Conservation (phyloP, 2,113 vertebrate species). For the Serinus canaria region DNA sequence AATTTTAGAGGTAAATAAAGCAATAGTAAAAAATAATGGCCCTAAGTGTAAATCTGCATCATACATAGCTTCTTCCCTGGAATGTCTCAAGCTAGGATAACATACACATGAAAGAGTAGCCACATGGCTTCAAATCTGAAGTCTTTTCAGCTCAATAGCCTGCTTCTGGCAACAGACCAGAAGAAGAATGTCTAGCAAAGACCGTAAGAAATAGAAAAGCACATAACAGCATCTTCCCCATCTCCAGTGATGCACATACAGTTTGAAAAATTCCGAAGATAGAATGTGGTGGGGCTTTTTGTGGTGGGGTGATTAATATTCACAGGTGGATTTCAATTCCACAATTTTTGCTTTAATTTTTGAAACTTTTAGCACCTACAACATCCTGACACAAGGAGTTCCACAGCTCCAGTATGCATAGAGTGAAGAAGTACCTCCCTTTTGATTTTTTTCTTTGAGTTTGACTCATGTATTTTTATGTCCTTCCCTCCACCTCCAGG, state of each 20-base stretch:
- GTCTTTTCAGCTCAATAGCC: background rate
- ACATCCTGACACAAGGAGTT: background rate
- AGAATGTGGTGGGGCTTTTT: background rate
- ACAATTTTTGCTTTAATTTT: background rate
- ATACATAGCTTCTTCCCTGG: background rate
- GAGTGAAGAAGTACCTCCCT: background rate
- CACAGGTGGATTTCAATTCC: background rate
- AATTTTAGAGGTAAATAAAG: background rate
- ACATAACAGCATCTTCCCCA: background rate
- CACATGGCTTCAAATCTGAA: background rate
- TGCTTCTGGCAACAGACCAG: background rate
- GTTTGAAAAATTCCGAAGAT: background rate
- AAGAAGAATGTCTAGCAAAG: background rate
- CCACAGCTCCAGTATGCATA: background rate
- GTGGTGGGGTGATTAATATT: background rate
- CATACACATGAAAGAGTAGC: background rate
- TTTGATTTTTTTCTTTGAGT: background rate
- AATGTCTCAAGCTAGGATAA: background rate
- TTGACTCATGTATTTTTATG: background rate
- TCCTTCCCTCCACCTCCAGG: background rate
- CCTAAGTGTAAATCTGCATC: background rate
- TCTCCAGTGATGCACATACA: background rate
- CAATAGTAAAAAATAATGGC: background rate
- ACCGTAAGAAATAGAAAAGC: background rate
- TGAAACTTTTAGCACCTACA: background rate